Evolutionary conservation across 2,113 vertebrate genomes (phyloP), one percentile per base, ranked within the genome.

Genomic region (Agapornis roseicollis): DNA sequence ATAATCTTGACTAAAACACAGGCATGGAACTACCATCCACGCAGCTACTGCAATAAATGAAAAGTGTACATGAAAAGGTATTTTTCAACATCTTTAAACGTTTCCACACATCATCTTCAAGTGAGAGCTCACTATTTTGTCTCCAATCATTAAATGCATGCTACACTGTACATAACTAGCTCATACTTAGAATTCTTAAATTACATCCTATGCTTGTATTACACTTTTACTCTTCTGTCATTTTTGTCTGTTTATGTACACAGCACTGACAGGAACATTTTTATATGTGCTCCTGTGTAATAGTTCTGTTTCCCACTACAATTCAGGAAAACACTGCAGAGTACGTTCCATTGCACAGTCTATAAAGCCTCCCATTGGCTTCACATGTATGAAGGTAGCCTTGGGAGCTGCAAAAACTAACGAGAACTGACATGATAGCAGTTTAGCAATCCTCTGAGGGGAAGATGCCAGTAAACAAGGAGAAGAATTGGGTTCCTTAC

Each of bases 21-120:
- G 41, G 35, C 37, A 74, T 49, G 9, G 12, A 53, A 55, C 2
- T 33, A 61, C 23, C n/a, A 42, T 29, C 52, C 35, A 49, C 31
- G 33, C 7, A 72, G 17, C 15, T 10, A 68, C 4, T 24, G n/a
- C 27, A 65, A 17, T 33, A 37, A 37, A 13, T 3, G 15, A 24
- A 23, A 88, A 88, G 6, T 2, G 0, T 15, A 41, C 20, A 35
- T 24, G 12, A 61, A 33, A 83, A 29, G 0, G 0, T 20, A n/a
- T 42, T 68, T 53, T 42, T n/a, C 31, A 37, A 11, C 10, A 19
- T 35, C 33, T 70, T 64, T 4, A 66, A 39, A 47, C 20, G 9
- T 55, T 68, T 60, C 47, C 41, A 50, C 41, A 28, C 27, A 16
- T 24, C 49, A 55, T 10, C 19, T 64, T 82, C 47, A 63, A 18